phyloP scores from a whole-genome alignment of 30 jellyfish, hydroid and myxozoan species.

The Turritopsis dohrnii region DNA sequence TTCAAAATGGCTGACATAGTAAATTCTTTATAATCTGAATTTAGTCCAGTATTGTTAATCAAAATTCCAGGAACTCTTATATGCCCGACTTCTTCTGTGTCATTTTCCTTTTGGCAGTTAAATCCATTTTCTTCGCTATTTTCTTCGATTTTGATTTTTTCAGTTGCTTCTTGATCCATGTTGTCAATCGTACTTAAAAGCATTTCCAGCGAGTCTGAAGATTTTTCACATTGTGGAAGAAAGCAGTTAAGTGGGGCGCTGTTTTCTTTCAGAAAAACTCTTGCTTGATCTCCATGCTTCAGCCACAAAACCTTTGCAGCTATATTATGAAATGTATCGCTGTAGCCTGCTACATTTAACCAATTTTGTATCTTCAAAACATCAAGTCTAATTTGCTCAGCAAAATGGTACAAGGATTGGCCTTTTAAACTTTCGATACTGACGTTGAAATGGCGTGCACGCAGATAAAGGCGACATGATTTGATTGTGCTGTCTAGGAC shows the following conservation, averaged over 20 bases:
- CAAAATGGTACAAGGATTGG: neutral
- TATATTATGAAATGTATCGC: conserved; percentile 12
- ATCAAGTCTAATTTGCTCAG: conserved; percentile 20
- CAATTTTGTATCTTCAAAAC: conserved; percentile 6
- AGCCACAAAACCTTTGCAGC: conserved; percentile 13
- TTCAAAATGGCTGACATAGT: neutral
- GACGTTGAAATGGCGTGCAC: neutral
- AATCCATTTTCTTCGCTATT: neutral
- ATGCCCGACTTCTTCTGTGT: neutral
- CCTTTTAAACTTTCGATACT: conserved; percentile 3
- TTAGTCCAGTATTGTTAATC: neutral
- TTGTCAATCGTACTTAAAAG: neutral
- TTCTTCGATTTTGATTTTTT: neutral
- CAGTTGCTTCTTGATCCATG: neutral
- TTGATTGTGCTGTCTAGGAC: conserved; percentile 4
- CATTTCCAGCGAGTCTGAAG: neutral
- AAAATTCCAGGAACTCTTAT: neutral
- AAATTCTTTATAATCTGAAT: neutral
- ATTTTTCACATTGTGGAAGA: conserved; percentile 4
- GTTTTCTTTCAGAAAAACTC: neutral
- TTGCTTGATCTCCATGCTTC: neutral
- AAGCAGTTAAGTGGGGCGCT: neutral
- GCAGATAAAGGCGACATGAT: conserved; percentile 17
- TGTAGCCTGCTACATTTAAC: conserved; percentile 1
- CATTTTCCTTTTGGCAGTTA: neutral